Percentiles rank a stretch among this genome's conserved stretches.
phyloP scores from a whole-genome alignment of 2,113 vertebrate species.

The Synodontis membranacea region DNA sequence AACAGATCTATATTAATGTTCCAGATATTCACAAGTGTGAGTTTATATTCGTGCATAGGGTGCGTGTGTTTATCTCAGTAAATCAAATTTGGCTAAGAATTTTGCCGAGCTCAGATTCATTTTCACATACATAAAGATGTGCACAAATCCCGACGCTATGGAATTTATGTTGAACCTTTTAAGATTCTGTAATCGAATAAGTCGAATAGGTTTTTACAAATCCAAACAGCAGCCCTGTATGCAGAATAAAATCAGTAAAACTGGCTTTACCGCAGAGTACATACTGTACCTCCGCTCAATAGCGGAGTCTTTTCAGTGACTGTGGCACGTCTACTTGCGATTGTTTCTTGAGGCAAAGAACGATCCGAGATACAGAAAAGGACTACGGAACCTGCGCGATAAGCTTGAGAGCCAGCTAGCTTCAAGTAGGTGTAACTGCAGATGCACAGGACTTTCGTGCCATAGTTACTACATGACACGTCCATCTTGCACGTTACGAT shows the following conservation, averaged over 20 bases:
- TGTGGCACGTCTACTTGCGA: not conserved
- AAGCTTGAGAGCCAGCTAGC: not conserved
- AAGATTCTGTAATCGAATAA: not conserved
- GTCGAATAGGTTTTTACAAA: not conserved
- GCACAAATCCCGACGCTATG: not conserved
- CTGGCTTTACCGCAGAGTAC: not conserved
- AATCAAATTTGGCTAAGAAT: not conserved
- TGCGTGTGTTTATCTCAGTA: not conserved
- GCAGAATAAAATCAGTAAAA: not conserved
- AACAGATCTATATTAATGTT: slow-evolving; percentile 3
- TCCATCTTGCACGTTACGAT: no score
- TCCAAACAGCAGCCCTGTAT: not conserved
- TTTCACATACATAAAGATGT: not conserved
- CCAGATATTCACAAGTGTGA: not conserved
- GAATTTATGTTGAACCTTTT: not conserved
- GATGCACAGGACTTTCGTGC: no score
- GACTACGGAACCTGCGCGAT: not conserved
- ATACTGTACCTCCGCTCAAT: not conserved
- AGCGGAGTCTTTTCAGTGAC: not conserved
- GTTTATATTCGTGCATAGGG: not conserved
- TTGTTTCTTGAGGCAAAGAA: no score
- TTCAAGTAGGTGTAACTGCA: no score
- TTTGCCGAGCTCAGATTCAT: not conserved
- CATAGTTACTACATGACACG: no score
- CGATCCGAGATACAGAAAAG: not conserved